These are phyloP conservation scores for Noctua fimbriata DNA, from an alignment of 2,888 invertebrate species.

Conservation along the genomic window DNA sequence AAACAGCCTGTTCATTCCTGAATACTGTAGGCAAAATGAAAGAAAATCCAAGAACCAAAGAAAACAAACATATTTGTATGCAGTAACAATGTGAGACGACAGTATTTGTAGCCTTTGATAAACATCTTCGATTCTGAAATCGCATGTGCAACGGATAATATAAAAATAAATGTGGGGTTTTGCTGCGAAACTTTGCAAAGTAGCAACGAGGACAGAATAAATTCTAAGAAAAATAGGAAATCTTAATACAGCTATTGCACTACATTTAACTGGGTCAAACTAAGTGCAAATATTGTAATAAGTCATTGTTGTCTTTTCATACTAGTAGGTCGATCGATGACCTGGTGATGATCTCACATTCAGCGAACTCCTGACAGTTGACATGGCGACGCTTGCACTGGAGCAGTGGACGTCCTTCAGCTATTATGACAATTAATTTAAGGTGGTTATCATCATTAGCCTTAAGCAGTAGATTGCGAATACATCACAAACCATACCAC, in stretches of 20 bases:
- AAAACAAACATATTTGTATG: slow-evolving; percentile 28
- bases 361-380: not conserved
- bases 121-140: slow-evolving; percentile 48
- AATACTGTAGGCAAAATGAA: not conserved
- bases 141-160: slow-evolving; percentile 48
- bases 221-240: slow-evolving; percentile 46
- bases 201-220: slow-evolving; percentile 37
- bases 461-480: not conserved
- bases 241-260: slow-evolving; percentile 46
- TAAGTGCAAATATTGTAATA: not conserved
- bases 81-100: slow-evolving; percentile 26
- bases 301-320: not conserved
- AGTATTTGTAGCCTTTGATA: slow-evolving; percentile 41
- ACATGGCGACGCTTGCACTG: not conserved
- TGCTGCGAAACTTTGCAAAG: slow-evolving; percentile 40
- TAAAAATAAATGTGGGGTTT: slow-evolving; percentile 50
- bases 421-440: not conserved
- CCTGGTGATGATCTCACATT: not conserved
- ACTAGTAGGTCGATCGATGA: not conserved
- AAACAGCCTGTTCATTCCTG: not conserved
- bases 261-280: slow-evolving; percentile 24
- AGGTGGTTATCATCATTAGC: not conserved
- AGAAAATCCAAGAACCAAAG: not conserved
- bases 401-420: not conserved
- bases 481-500: not conserved